Evolutionary conservation across 2,797 vertebrate genomes (phyloP).

Genomic region (Botia kubotai): DNA sequence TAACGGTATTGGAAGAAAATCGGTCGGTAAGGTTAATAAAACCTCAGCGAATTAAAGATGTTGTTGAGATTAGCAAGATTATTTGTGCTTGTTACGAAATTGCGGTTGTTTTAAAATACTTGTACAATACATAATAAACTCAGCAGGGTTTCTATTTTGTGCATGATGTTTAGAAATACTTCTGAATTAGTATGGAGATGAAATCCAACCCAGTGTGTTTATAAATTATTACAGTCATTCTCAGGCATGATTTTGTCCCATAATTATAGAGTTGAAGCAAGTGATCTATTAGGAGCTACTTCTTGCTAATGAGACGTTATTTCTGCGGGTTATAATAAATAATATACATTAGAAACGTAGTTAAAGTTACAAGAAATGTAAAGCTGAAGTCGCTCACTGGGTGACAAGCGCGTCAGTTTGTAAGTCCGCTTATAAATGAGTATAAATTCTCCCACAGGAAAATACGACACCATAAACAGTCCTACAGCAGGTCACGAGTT

Average conservation of each 20-base stretch:
- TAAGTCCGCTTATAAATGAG: not conserved
- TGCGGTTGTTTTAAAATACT: not conserved
- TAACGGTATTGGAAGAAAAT: not conserved
- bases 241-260: not conserved
- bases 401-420: not conserved
- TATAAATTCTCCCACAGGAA: not conserved
- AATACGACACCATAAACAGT: not conserved
- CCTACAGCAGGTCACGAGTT: not conserved
- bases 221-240: not conserved
- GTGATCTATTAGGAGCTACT: not conserved
- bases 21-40: too few species aligned
- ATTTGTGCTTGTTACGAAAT: too few species aligned
- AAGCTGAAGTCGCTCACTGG: not conserved
- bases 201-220: not conserved
- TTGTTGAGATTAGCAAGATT: not conserved
- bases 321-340: not conserved
- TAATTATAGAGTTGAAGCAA: not conserved
- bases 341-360: not conserved
- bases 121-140: too few species aligned
- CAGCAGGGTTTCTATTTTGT: not conserved
- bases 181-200: not conserved
- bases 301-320: not conserved
- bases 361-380: not conserved
- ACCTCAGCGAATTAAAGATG: not conserved
- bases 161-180: not conserved